Evolutionary conservation across 1,140 invertebrate genomes (phyloP).

Genomic region (Lordiphosa collinella): DNA sequence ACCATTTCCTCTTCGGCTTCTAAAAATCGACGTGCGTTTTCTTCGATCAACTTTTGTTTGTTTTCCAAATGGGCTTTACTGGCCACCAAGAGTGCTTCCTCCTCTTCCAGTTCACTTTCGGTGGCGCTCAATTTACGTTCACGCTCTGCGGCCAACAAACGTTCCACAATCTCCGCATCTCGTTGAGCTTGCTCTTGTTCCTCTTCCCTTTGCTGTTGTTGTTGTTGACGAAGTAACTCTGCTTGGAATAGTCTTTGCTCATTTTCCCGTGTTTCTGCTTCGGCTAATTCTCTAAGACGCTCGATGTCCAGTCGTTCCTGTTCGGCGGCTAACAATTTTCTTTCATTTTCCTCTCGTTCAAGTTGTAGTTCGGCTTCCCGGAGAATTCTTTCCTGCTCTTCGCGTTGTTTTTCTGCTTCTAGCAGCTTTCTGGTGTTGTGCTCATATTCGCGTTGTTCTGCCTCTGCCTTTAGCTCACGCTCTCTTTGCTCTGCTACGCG

Average conservation of each 20-base stretch:
- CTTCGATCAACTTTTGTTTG: slow-evolving; percentile 67
- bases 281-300: slow-evolving; percentile 15
- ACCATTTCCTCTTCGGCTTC: slow-evolving; percentile 78
- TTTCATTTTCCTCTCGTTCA: slow-evolving; percentile 18
- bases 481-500: slow-evolving; percentile 6
- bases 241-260: slow-evolving; percentile 33
- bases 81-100: slow-evolving; percentile 37
- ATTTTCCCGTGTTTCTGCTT: slow-evolving; percentile 14
- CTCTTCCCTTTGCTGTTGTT: slow-evolving; percentile 9
- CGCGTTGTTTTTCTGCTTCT: slow-evolving; percentile 23
- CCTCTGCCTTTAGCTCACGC: slow-evolving; percentile 5
- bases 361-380: slow-evolving; percentile 12
- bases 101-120: slow-evolving; percentile 64
- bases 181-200: slow-evolving; percentile 42
- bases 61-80: slow-evolving; percentile 33
- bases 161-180: slow-evolving; percentile 59
- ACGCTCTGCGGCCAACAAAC: slow-evolving; percentile 55
- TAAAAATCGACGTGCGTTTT: slow-evolving; percentile 66
- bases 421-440: slow-evolving; percentile 24
- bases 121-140: slow-evolving; percentile 52
- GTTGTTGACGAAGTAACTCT: slow-evolving; percentile 4
- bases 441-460: slow-evolving; percentile 20
- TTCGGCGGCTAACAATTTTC: slow-evolving; percentile 32
- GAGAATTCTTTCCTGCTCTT: slow-evolving; percentile 6
- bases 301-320: slow-evolving; percentile 12